A percentile compares a stretch with the other conserved stretches of the same genome.
Evolutionary conservation across 2,113 vertebrate species (phyloP).

Genomic region (Labrus mixtus): DNA sequence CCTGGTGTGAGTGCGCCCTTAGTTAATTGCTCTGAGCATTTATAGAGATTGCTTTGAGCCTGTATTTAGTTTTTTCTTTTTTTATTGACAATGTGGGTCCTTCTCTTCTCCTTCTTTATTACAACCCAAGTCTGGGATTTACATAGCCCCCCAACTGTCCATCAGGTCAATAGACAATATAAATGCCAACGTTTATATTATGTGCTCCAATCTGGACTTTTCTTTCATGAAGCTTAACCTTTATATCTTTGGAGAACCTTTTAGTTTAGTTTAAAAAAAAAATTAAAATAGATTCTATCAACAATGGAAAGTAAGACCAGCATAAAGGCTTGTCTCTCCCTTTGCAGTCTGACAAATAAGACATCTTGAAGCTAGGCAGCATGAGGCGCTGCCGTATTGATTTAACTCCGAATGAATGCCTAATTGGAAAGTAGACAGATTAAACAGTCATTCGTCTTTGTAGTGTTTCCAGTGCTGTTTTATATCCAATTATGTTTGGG

Average conservation of each 20-base stretch:
- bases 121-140: background rate
- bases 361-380: background rate
- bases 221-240: background rate
- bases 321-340: background rate
- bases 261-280: too few species aligned
- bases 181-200: too few species aligned
- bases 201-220: background rate
- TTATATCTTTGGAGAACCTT: background rate
- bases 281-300: too few species aligned
- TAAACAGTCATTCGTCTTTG: conserved; percentile 26
- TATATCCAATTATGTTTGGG: background rate
- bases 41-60: background rate
- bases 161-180: too few species aligned
- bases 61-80: background rate
- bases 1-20: too few species aligned
- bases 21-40: background rate
- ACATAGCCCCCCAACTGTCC: background rate
- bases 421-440: conserved; percentile 32
- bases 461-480: conserved; percentile 5
- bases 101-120: background rate
- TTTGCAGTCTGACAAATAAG: conserved; percentile 8
- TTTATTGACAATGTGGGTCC: background rate
- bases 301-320: background rate
- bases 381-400: conserved; percentile 25
- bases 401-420: conserved; percentile 37